These are phyloP conservation scores for Thalassarche chlororhynchos DNA, from an alignment of 2,113 vertebrate genomes.

Conservation along the genomic window DNA sequence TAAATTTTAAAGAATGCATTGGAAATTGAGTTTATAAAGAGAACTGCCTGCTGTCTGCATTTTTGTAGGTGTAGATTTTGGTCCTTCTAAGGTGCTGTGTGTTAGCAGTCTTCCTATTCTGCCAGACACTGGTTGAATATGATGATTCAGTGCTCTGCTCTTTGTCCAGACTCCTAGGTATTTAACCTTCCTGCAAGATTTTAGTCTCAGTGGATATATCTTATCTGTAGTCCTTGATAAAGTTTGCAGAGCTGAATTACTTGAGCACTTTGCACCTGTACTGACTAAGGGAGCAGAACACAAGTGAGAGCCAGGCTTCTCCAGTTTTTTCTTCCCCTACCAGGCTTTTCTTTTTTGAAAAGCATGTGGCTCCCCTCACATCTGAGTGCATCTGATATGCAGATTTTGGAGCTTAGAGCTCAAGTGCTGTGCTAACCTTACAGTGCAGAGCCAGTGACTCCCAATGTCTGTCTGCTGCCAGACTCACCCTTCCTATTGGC, in stretches of 20 bases:
- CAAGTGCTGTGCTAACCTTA: background rate
- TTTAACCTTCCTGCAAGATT: background rate
- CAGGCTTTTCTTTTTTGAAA: background rate
- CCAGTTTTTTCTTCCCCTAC: background rate
- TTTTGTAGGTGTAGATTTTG: slow-evolving; percentile 1
- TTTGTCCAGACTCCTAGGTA: background rate
- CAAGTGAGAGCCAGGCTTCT: background rate
- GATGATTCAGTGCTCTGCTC: background rate
- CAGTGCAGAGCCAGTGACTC: background rate
- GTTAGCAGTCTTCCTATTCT: background rate
- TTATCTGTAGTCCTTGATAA: background rate
- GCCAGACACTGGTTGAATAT: background rate
- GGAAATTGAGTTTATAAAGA: background rate
- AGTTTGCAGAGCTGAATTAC: background rate
- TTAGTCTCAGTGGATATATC: background rate
- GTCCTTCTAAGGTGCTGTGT: background rate
- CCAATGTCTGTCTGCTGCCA: background rate
- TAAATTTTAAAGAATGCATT: background rate
- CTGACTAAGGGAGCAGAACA: background rate
- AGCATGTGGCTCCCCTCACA: background rate
- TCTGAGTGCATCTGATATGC: background rate
- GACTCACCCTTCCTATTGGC: background rate
- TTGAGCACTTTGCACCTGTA: background rate
- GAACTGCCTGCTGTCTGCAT: background rate
- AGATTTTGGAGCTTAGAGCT: background rate